phyloP scores from a whole-genome alignment of 2,797 vertebrate species.

The Mionectes olivaceus region DNA sequence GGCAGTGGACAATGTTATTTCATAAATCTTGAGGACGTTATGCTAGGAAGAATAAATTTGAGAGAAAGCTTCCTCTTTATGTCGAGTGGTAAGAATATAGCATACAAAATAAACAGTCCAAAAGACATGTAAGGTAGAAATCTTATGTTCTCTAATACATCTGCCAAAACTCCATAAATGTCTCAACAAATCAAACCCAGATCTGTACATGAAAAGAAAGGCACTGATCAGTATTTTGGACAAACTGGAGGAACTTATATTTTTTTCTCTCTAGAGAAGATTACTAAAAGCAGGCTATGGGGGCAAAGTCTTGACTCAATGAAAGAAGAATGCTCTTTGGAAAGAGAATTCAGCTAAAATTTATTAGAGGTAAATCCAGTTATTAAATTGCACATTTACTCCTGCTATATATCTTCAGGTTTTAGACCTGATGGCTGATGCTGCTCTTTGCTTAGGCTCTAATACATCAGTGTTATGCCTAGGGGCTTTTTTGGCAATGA shows the following conservation, averaged over 20 bases:
- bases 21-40: neutral
- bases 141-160: neutral
- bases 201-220: neutral
- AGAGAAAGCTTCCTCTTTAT: neutral
- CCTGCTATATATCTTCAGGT: neutral
- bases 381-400: neutral
- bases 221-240: neutral
- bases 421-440: neutral
- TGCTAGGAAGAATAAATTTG: neutral
- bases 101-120: neutral
- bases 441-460: neutral
- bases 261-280: neutral
- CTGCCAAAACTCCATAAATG: neutral
- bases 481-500: neutral
- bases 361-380: neutral
- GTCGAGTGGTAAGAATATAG: neutral
- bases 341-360: neutral
- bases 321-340: neutral
- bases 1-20: neutral
- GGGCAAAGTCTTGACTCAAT: neutral
- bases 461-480: neutral
- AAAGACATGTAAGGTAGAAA: neutral
- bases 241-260: neutral
- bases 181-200: neutral
- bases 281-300: neutral